Conservation (phyloP, 2,888 invertebrate species). For the Zaprionus bogoriensis region DNA sequence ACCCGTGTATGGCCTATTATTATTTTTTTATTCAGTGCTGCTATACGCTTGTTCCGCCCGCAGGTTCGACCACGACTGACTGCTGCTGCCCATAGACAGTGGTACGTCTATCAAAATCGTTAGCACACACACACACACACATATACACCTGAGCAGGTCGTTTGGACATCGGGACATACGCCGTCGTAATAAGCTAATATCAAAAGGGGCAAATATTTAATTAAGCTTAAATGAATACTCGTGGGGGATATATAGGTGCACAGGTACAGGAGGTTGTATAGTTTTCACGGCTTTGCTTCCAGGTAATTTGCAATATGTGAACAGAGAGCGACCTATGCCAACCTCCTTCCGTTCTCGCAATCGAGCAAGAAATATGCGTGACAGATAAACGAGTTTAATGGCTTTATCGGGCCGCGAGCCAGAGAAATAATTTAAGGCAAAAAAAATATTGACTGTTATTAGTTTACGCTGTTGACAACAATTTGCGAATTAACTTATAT, state of each 20-base stretch:
- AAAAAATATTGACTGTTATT: not conserved
- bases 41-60: constrained; percentile 44
- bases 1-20: not conserved
- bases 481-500: not conserved
- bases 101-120: constrained; percentile 55
- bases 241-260: not conserved
- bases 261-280: not conserved
- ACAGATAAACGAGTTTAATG: not conserved
- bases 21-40: not conserved
- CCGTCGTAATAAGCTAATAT: constrained; percentile 60
- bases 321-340: not conserved
- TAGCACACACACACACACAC: constrained; percentile 19
- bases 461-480: not conserved
- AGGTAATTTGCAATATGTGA: constrained; percentile 28
- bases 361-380: not conserved
- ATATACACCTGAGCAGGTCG: constrained; percentile 34
- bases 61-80: constrained; percentile 49
- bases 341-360: not conserved
- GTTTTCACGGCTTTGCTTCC: not conserved
- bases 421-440: not conserved
- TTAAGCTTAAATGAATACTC: constrained; percentile 57
- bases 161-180: constrained; percentile 45
- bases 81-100: constrained; percentile 17
- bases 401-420: not conserved
- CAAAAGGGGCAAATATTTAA: constrained; percentile 71